phyloP scores from a whole-genome alignment of 2,888 invertebrate species.

The Erynnis tages region DNA sequence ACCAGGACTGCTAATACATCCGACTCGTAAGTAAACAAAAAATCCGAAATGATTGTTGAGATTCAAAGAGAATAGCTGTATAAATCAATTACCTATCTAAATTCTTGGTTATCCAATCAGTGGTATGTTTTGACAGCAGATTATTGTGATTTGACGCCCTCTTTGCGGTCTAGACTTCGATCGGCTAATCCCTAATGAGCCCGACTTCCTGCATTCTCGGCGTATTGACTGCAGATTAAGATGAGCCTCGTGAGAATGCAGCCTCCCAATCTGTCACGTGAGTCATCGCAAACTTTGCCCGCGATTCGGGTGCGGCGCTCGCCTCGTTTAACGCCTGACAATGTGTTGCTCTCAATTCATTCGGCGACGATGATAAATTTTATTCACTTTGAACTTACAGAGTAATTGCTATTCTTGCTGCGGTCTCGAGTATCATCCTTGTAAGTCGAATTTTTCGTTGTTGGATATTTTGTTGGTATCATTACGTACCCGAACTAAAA shows the following conservation, averaged over 20 bases:
- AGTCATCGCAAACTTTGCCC: neutral
- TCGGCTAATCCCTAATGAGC: constrained; percentile 7
- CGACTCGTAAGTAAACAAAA: too few species aligned
- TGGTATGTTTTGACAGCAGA: neutral
- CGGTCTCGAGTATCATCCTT: too few species aligned
- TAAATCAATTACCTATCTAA: too few species aligned
- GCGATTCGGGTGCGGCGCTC: neutral
- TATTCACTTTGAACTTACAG: neutral
- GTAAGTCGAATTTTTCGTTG: too few species aligned
- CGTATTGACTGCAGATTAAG: neutral
- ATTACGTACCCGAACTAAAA: too few species aligned
- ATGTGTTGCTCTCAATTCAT: neutral
- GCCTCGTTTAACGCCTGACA: neutral
- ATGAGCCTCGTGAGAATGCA: constrained; percentile 17
- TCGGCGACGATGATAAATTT: neutral
- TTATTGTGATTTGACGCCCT: neutral
- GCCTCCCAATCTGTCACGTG: neutral
- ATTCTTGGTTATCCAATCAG: too few species aligned
- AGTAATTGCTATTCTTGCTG: too few species aligned
- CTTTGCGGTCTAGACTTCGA: constrained; percentile 14
- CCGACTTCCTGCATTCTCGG: constrained; percentile 4
- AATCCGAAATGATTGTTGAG: too few species aligned
- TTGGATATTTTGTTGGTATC: too few species aligned
- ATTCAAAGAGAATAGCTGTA: too few species aligned
- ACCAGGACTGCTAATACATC: too few species aligned